Evolutionary conservation across 2,888 invertebrate species (phyloP).

Genomic region (Phyllotreta striolata): DNA sequence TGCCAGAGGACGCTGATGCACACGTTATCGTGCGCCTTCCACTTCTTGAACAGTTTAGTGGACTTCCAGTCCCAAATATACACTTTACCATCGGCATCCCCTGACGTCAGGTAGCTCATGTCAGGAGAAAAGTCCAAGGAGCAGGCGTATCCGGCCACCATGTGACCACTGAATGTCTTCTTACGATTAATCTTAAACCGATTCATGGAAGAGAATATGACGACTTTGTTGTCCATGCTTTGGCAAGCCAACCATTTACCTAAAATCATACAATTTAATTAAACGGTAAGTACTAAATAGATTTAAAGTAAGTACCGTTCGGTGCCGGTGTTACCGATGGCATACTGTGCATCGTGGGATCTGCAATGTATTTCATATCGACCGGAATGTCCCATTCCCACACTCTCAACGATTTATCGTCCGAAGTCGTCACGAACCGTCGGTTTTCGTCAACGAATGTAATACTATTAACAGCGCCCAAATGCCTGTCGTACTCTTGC

Average conservation of each 20-base stretch:
- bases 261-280: conserved; percentile 29
- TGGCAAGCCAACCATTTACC: conserved; percentile 98
- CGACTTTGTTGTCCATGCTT: conserved; percentile 98
- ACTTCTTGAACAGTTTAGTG: conserved; percentile 96
- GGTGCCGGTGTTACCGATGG: conserved; percentile 95
- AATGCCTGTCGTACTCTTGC: conserved; percentile 85
- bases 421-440: conserved; percentile 97
- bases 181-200: conserved; percentile 98
- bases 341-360: conserved; percentile 99
- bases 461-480: conserved; percentile 98
- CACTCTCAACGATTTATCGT: conserved; percentile 97
- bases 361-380: conserved; percentile 99
- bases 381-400: conserved; percentile 99
- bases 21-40: conserved; percentile 99
- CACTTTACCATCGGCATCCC: conserved; percentile 98
- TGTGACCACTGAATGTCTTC: conserved; percentile 97
- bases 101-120: conserved; percentile 97
- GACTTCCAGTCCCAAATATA: conserved; percentile 99
- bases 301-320: conserved; percentile 69
- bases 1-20: conserved; percentile 97
- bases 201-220: conserved; percentile 97
- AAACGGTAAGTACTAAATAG: neutral
- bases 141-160: conserved; percentile 99
- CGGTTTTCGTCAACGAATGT: conserved; percentile 99
- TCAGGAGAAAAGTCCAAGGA: conserved; percentile 97